Conservation (phyloP, 2,888 invertebrate species). For the Hydrotaea cyrtoneurina region DNA sequence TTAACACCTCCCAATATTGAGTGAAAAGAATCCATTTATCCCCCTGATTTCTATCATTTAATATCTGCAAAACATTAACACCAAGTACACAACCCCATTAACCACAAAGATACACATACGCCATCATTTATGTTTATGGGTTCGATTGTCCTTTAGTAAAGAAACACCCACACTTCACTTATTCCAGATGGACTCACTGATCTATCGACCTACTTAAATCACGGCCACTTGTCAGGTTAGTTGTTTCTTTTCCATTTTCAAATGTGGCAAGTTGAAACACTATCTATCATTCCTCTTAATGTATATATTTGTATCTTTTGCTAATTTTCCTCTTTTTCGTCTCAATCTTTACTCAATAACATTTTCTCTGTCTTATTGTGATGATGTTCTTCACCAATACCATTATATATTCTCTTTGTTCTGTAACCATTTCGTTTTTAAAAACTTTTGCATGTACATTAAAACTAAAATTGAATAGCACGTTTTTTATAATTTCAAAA, state of each 20-base stretch:
- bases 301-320: conserved; percentile 14
- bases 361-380: not conserved
- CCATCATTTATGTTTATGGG: too few relatives aligned
- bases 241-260: conserved; percentile 69
- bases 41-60: too few relatives aligned
- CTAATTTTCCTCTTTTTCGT: conserved; percentile 30
- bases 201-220: conserved; percentile 80
- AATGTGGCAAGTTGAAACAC: conserved; percentile 53
- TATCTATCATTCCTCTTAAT: conserved; percentile 57
- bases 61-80: too few relatives aligned
- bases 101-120: too few relatives aligned
- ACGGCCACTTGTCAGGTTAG: conserved; percentile 81
- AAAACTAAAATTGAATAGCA: not conserved
- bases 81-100: too few relatives aligned
- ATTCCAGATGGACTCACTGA: conserved; percentile 81
- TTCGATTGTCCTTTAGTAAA: conserved; percentile 16
- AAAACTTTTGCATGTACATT: not conserved
- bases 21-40: too few relatives aligned
- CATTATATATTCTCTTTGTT: not conserved
- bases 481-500: not conserved
- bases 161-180: conserved; percentile 28
- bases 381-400: not conserved
- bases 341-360: not conserved
- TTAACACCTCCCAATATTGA: too few relatives aligned
- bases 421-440: not conserved